Conservation (phyloP, 2,797 vertebrate genomes). For the Coracias cyanogaster region DNA sequence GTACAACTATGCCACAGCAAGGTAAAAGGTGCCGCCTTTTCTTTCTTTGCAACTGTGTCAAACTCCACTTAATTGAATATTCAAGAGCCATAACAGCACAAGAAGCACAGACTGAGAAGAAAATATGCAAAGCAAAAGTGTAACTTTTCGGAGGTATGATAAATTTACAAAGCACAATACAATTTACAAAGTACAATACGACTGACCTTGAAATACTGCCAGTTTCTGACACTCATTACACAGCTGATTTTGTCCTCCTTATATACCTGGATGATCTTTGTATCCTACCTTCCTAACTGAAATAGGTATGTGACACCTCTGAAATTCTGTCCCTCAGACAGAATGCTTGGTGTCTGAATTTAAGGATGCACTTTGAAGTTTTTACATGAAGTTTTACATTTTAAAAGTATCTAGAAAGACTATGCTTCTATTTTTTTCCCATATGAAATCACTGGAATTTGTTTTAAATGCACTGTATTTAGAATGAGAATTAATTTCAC, state of each 20-base stretch:
- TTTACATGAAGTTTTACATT: background rate
- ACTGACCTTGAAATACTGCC: background rate
- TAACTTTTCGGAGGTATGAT: background rate
- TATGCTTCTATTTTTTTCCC: background rate
- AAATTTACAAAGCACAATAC: background rate
- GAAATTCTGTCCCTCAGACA: background rate
- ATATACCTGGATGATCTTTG: background rate
- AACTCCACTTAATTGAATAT: background rate
- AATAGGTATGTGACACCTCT: background rate
- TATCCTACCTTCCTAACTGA: background rate
- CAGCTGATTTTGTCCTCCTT: background rate
- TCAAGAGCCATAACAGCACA: background rate
- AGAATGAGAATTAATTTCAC: conserved; percentile 14
- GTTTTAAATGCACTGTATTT: background rate
- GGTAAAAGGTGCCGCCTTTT: background rate
- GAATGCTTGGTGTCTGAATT: background rate
- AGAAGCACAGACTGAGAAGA: background rate
- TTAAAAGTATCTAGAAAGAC: background rate
- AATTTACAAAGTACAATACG: background rate
- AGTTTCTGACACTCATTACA: background rate
- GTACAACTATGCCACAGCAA: background rate
- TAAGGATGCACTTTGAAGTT: background rate
- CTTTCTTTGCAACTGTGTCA: background rate
- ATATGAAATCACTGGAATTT: background rate
- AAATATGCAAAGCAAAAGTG: background rate